Base-by-base conservation (phyloP, 1,140 invertebrate species). In the Leptoteleia sp. region DNA sequence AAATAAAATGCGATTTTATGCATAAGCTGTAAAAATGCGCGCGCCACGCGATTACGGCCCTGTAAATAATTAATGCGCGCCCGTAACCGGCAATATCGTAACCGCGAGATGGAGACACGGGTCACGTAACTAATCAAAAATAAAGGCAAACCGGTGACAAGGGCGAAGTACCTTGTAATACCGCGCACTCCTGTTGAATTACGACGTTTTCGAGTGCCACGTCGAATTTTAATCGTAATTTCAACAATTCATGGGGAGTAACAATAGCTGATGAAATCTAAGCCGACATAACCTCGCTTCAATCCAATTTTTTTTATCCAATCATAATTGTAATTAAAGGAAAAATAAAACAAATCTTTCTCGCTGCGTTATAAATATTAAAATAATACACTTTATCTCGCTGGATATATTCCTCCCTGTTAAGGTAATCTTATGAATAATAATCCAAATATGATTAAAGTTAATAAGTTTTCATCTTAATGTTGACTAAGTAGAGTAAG, bases 51-150 rank as follows among this genome's bases (percentile, higher is more conserved):
- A 50, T 54, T 33, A 54, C 48, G 29, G 12, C 17, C 12, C 37
- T 43, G 37, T 55, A 25, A 67, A 67, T 67, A 67, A 67, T 67
- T 55, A 54, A 67, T 67, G 40, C 29, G 7, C 45, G 52, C 13
- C 45, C 33, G 43, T 45, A 48, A 48, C 42, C 31, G 6, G 17
- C 27, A 16, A 35, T 54, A 65, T 54, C 48, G 15, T 43, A 52
- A 42, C 31, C 31, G 16, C 13, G n/a, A 12, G 40, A 50, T 52
- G 45, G 19, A 50, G 40, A 3, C 35, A 5, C 16, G 40, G 42
- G 38, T 75, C 47, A 22, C 33, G 22, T 54, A 62, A 73, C 45
- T 73, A 50, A 77, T 73, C 50, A 45, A 42, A 50, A 59, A 55
- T 73, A 65, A 80, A 78, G 15, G 38, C 22, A 25, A 55, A 9